A percentile compares a stretch with the other conserved stretches of the same genome.
phyloP scores from a whole-genome alignment of 1,140 invertebrate genomes.

The Marisa cornuarietis region DNA sequence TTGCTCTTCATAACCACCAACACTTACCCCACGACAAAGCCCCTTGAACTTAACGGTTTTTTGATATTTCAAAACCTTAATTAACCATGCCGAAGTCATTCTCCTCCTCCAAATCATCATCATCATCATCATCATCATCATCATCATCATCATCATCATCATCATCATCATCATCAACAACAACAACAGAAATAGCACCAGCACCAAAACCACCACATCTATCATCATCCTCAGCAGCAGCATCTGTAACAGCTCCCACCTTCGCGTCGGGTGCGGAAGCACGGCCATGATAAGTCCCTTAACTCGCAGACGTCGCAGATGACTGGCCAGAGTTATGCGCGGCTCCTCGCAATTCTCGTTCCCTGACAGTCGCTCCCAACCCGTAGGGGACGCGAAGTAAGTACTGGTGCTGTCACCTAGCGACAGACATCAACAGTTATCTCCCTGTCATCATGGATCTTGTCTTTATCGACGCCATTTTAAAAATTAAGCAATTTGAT shows the following conservation, averaged over 20 bases:
- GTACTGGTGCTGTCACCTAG: constrained; percentile 14
- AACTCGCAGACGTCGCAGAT: constrained; percentile 18
- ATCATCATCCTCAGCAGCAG: no score
- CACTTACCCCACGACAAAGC: no score
- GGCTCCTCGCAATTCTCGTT: constrained; percentile 23
- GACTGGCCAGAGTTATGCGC: constrained; percentile 19
- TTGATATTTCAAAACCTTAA: no score
- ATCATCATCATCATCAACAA: background rate
- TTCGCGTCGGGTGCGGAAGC: constrained; percentile 10
- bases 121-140: constrained; percentile 13
- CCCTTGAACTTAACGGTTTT: no score
- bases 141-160: constrained; percentile 13
- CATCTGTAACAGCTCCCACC: background rate
- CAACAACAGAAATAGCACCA: background rate
- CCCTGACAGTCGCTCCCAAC: constrained; percentile 18
- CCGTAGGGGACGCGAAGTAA: constrained; percentile 14
- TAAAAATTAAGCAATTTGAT: background rate
- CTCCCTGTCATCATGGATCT: constrained; percentile 8
- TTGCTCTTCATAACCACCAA: no score
- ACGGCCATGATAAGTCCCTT: constrained; percentile 18
- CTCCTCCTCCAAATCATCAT: background rate
- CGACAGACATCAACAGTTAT: constrained; percentile 1
- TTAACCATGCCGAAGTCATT: background rate
- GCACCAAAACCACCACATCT: background rate
- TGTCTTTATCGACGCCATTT: no score